Evolutionary conservation across 2,797 vertebrate species (phyloP).

Genomic region (Betta splendens): DNA sequence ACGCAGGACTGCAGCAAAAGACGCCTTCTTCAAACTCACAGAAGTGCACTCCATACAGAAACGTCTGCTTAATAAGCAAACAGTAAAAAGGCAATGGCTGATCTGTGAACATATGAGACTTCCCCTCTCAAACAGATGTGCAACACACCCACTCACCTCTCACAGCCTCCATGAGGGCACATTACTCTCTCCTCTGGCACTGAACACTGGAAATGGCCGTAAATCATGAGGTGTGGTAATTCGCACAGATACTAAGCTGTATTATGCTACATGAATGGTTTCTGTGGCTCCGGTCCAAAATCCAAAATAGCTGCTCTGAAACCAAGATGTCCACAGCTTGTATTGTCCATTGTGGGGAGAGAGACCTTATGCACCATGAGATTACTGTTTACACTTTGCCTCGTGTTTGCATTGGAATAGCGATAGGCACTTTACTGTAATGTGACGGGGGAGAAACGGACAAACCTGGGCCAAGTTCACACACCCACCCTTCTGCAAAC

Average conservation of each 20-base stretch:
- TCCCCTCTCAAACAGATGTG: background rate
- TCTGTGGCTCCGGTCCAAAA: background rate
- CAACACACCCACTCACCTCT: background rate
- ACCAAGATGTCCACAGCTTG: slow-evolving; percentile 13
- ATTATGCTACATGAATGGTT: background rate
- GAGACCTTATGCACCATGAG: slow-evolving; percentile 16
- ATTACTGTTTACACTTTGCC: slow-evolving; percentile 1
- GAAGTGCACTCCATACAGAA: too few species aligned
- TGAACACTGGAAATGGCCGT: background rate
- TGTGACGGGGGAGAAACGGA: slow-evolving; percentile 16
- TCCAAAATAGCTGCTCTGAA: slow-evolving; percentile 7
- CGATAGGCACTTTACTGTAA: slow-evolving; percentile 10
- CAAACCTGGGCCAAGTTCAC: slow-evolving; percentile 24
- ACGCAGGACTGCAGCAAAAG: background rate
- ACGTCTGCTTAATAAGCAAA: background rate
- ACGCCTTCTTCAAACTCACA: background rate
- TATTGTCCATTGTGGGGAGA: slow-evolving; percentile 5
- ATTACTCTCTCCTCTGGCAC: slow-evolving; percentile 2
- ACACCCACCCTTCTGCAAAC: slow-evolving; percentile 28
- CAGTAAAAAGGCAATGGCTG: background rate
- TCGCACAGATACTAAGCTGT: background rate
- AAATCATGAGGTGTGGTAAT: slow-evolving; percentile 1
- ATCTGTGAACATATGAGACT: background rate
- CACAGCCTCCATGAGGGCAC: background rate
- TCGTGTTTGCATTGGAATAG: slow-evolving; percentile 4